Base-by-base conservation (phyloP, 2,888 invertebrate species). In the Acrobasis repandana region DNA sequence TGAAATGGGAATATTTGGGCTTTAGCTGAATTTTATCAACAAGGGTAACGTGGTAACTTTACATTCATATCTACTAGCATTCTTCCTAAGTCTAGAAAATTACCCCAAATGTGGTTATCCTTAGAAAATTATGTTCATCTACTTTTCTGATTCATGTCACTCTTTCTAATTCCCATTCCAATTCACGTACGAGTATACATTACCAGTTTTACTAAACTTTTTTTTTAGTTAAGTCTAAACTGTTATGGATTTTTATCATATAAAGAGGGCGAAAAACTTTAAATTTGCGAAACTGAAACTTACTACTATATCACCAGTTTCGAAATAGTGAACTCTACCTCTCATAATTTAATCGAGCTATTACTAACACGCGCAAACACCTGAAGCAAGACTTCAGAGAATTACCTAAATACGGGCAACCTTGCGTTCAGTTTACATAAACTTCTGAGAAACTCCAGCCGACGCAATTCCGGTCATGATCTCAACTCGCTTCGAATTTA, bases 391-490 rank as follows among this genome's bases (percentile, higher is more conserved):
- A 54, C 18, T 63, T 70, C 64, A 61, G 67, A 71, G 71, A 72
- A 74, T 75, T 77, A 76, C 77, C 80, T 82, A 86, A 86, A 85
- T 79, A 82, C 80, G 72, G 74, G 67, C 75, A 82, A 76, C 78
- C 79, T 79, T 80, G 85, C 78, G 79, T 76, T 76, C 71, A 77
- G 83, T 87, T 87, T 84, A 85, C 82, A 80, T 76, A 78, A 89
- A 86, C 80, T 90, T 88, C 88, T 76, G 68, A 84, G 88, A 89
- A 88, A 85, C 83, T 85, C 82, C 70, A 36, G 69, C 77, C 81
- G 87, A 90, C 91, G 88, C 87, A 90, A 89, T 90, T 90, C 91
- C 90, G 90, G 88, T 82, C 86, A 81, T 87, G 87, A 87, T 88
- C 88, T 83, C 79, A 77, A 82, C 79, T 80, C 76, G 78, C 75